A percentile compares a stretch with the other conserved stretches of the same genome.
Evolutionary conservation across 2,797 vertebrate genomes (phyloP).

Genomic region (Trachops cirrhosus): DNA sequence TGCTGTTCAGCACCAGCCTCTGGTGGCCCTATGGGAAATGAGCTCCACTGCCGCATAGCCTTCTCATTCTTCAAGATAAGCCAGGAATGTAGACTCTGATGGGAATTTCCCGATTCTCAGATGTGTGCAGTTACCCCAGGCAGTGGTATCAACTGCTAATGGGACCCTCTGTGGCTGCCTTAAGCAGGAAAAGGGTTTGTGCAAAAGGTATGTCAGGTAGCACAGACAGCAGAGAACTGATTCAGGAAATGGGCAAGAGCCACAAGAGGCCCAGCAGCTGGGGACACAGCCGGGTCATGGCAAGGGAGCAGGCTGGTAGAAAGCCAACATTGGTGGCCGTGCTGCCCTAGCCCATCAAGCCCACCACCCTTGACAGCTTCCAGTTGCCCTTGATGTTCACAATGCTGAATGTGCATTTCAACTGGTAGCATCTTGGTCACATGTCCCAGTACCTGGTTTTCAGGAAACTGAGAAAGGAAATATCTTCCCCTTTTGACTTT

Average conservation of each 20-base stretch:
- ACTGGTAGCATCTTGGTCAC: background rate
- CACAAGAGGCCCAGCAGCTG: too few relatives aligned
- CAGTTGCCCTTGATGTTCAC: accelerated
- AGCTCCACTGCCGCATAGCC: background rate
- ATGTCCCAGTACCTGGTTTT: background rate
- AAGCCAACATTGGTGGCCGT: background rate
- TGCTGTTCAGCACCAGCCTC: background rate
- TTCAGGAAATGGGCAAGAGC: background rate
- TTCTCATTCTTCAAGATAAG: background rate
- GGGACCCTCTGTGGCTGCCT: background rate
- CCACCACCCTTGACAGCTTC: background rate
- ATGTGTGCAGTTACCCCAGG: background rate
- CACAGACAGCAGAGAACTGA: background rate
- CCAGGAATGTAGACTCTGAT: background rate
- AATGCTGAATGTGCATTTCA: background rate
- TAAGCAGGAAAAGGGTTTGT: background rate
- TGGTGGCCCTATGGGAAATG: background rate
- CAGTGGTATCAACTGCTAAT: background rate
- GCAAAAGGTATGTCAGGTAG: background rate
- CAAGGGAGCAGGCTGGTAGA: background rate
- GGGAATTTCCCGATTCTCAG: background rate
- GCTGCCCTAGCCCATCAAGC: background rate
- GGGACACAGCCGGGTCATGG: background rate
- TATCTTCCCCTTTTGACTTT: background rate
- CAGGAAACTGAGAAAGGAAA: background rate